Evolutionary conservation across 2,888 invertebrate genomes (phyloP), one percentile per base, ranked within the genome.

Genomic region (Hydroisotoma schaefferi): DNA sequence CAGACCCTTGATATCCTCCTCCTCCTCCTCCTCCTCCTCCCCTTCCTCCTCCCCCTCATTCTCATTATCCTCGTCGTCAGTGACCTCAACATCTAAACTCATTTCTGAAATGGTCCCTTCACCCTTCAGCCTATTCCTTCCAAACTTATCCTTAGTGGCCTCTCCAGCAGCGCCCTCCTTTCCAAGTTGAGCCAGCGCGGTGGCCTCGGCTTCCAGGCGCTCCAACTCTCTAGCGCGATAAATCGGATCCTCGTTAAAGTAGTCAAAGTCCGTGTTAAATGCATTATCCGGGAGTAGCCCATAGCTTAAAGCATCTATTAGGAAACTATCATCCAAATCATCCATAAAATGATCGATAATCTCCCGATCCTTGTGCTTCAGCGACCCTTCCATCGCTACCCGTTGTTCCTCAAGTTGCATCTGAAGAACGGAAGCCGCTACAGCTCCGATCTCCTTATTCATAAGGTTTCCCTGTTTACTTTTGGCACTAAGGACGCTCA

Each of bases 221-320:
- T 1, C 38, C 25, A 27, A 37, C 26, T 43, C 54, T 2, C 20
- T 40, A 15, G 3, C 15, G n/a, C 54, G 49, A 46, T 59, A 59
- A 29, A 58, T 27, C 2, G 22, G 6, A 26, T 63, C 63, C 26
- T 66, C 65, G 27, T 63, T 63, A 10, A 59, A 47, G 27, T 43
- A 65, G 55, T 65, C 65, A 57, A 60, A 65, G 8, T 66, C 65
- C 18, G 59, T 43, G 1, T 57, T 57, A 33, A 66, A 66, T 10
- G 23, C 47, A 1, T 25, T 52, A 33, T 65, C 65, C 2, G 57
- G 51, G 44, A 62, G 62, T 5, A 57, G 57, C 15, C 57, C 60
- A 38, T 60, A 59, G 18, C 65, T 65, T 33, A 37, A 23, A 2
- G 57, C 49, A 23, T 62, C 62, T 20, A 28, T n/a, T 15, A 65